Base-by-base conservation (phyloP, 30 jellyfish, hydroid and myxozoan genomes). In the Pelagia noctiluca region DNA sequence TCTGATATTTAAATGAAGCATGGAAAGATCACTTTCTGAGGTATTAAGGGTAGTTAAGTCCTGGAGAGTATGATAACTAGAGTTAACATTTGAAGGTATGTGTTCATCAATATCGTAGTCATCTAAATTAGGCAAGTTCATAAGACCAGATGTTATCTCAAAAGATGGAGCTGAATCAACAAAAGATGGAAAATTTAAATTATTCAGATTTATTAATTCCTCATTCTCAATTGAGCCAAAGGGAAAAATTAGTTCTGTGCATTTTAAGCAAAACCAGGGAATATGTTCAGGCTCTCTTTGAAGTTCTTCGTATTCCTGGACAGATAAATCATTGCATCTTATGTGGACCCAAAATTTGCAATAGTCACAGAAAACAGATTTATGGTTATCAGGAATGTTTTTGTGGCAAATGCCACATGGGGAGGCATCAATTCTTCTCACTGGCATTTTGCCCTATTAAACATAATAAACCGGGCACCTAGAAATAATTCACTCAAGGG, bases 341-440 rank as follows among this genome's bases (percentile, higher is more conserved):
- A 75, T 46, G 75, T 46, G 86, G 68, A 49, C 75, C 75, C 70
- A 75, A 34, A 46, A 30, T 13, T 70, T 19, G 67, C 82, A 70
- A 30, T 37, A 34, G 57, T 70, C 60, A 70, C 82, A 70, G 35
- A 75, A 54, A 24, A 75, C 70, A 33, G 54, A 28, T 49, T 75
- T 75, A 10, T 49, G 75, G 61, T 75, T 75, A 49, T 49, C 75
- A 46, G 53, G 79, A 47, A 76, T 62, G 61, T 30, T 76, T 76
- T 52, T 76, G 80, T 76, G 63, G 89, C 89, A 78, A 62, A 78
- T 62, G 54, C 81, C 82, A 78, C 82, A 78, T 31, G 87, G 87
- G 68, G 68, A 52, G 68, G 68, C 68, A 52, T 52, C 68, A 52
- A 52, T 52, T 52, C 68, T 52, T 52, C 68, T 52, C 68, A 52